Percentiles rank a stretch among this genome's conserved stretches.
Evolutionary conservation across 2,797 vertebrate genomes (phyloP).

Genomic region (Sylvia borin): DNA sequence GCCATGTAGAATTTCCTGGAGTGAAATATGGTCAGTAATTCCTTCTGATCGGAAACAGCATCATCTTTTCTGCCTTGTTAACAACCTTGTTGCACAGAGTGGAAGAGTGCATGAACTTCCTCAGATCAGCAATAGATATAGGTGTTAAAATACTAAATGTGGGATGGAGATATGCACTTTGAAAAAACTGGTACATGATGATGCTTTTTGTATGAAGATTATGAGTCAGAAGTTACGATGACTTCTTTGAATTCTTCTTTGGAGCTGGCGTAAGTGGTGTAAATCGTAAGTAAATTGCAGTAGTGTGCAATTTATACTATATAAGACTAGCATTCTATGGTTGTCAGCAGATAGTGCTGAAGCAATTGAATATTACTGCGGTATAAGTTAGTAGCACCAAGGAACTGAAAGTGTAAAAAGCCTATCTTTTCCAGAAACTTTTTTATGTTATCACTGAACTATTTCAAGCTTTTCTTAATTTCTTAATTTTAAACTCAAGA

Average conservation of each 20-base stretch:
- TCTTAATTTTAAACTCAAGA: background rate
- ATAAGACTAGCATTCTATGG: background rate
- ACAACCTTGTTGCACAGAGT: background rate
- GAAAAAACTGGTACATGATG: background rate
- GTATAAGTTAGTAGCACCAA: background rate
- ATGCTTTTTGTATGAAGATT: background rate
- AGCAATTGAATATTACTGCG: background rate
- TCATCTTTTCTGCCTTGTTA: background rate
- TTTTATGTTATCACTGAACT: background rate
- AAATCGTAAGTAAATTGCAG: background rate
- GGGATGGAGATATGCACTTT: background rate
- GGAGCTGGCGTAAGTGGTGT: background rate
- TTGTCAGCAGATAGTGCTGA: background rate
- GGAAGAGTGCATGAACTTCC: background rate
- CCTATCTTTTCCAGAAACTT: background rate
- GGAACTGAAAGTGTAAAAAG: background rate
- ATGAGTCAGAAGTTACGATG: background rate
- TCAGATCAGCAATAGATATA: background rate
- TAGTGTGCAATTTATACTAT: background rate
- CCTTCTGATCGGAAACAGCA: background rate
- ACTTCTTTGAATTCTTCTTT: background rate
- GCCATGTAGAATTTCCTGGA: background rate
- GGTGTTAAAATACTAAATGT: background rate
- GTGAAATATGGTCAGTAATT: background rate
- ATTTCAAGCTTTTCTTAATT: background rate